A percentile compares a stretch with the other conserved stretches of the same genome.
Conservation (phyloP, 2,888 invertebrate genomes). For the Gymnoscelis rufifasciata region DNA sequence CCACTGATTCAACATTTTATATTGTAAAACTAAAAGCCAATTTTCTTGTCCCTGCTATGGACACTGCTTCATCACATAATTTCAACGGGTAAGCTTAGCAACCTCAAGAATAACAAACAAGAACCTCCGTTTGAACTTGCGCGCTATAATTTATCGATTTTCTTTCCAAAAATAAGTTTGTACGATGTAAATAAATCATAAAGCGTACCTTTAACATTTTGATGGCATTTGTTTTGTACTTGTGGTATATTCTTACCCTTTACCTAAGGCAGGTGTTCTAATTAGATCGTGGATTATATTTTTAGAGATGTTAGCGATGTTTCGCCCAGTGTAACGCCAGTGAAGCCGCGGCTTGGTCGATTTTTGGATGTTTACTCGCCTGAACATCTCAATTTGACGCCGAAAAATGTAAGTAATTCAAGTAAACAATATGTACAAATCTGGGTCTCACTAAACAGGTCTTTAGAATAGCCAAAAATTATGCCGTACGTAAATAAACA, state of each 20-base stretch:
- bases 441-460: too few species aligned
- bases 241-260: constrained; percentile 22
- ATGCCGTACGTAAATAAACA: background rate
- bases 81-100: constrained; percentile 46
- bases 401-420: constrained; percentile 58
- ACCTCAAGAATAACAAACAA: constrained; percentile 22
- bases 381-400: constrained; percentile 70
- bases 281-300: constrained; percentile 31
- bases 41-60: constrained; percentile 36
- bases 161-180: constrained; percentile 69
- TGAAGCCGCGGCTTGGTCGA: constrained; percentile 61
- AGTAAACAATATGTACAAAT: background rate
- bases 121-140: constrained; percentile 61
- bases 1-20: background rate
- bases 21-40: background rate
- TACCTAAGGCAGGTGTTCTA: constrained; percentile 24
- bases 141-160: constrained; percentile 76
- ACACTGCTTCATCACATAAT: constrained; percentile 38
- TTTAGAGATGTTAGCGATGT: constrained; percentile 43
- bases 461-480: too few species aligned
- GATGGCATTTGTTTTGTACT: constrained; percentile 36
- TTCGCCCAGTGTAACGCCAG: constrained; percentile 52
- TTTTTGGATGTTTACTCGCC: constrained; percentile 72
- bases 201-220: constrained; percentile 51
- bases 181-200: constrained; percentile 77